A percentile compares a stretch with the other conserved stretches of the same genome.
These are phyloP conservation scores for Anguilla obscura DNA, from an alignment of 2,797 vertebrate species.

Conservation along the genomic window DNA sequence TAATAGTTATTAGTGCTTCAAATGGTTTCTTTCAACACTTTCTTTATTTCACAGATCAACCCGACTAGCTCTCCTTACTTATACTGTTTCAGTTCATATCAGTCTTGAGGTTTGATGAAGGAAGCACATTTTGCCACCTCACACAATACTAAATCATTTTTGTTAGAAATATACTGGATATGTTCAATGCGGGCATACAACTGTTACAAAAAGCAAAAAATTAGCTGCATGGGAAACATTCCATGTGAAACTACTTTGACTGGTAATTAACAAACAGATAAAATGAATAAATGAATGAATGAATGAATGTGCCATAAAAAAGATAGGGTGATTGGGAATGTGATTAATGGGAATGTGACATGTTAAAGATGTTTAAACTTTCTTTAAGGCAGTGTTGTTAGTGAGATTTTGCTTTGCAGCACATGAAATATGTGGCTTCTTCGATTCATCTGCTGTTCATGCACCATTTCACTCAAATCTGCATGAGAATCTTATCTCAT, in stretches of 20 bases:
- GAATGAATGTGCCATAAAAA: background rate
- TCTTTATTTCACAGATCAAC: too few species aligned
- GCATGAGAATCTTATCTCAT: conserved; percentile 17
- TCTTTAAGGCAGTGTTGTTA: background rate
- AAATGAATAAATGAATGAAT: background rate
- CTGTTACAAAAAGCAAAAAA: background rate
- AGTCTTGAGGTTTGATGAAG: too few species aligned
- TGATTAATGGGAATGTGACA: background rate
- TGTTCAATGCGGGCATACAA: background rate
- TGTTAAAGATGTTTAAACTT: background rate
- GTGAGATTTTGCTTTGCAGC: background rate
- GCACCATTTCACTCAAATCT: conserved; percentile 24
- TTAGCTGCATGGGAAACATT: background rate
- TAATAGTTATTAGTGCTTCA: too few species aligned
- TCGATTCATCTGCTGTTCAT: conserved; percentile 24
- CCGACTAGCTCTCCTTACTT: background rate
- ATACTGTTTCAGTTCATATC: background rate
- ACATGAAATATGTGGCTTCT: background rate
- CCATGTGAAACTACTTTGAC: background rate
- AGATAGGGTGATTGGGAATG: too few species aligned
- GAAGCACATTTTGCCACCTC: too few species aligned
- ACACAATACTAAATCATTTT: too few species aligned
- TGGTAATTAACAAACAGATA: too few species aligned
- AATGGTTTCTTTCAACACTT: too few species aligned
- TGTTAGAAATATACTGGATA: too few species aligned